Percentiles rank a stretch among this genome's conserved stretches.
phyloP scores from a whole-genome alignment of 2,888 invertebrate species.

The Slavum lentiscoides region DNA sequence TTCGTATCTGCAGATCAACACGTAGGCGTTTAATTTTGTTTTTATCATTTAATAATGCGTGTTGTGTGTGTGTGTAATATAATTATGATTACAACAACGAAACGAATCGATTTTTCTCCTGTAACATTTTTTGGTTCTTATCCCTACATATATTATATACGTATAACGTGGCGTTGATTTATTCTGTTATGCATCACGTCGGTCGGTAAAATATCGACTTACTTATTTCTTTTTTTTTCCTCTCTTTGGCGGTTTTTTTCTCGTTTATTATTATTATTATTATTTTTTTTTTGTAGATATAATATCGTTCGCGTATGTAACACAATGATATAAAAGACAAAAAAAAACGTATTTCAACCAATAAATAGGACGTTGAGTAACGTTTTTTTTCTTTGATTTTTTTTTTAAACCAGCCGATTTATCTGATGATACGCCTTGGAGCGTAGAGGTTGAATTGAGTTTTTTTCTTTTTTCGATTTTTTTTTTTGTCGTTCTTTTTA shows the following conservation, averaged over 20 bases:
- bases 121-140: slow-evolving; percentile 28
- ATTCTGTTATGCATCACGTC: slow-evolving; percentile 45
- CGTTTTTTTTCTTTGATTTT: slow-evolving; percentile 23
- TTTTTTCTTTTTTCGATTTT: slow-evolving; percentile 14
- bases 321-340: slow-evolving; percentile 46
- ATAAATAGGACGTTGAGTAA: slow-evolving; percentile 44
- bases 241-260: slow-evolving; percentile 6
- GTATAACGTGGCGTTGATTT: background rate
- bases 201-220: slow-evolving; percentile 35
- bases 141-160: slow-evolving; percentile 6
- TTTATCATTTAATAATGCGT: slow-evolving; percentile 19
- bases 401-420: slow-evolving; percentile 37
- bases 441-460: slow-evolving; percentile 49
- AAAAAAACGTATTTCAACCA: slow-evolving; percentile 35
- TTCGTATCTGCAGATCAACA: slow-evolving; percentile 24
- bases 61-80: slow-evolving; percentile 34
- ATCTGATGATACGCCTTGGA: slow-evolving; percentile 52
- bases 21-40: slow-evolving; percentile 33
- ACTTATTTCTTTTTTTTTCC: slow-evolving; percentile 24
- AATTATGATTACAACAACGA: slow-evolving; percentile 44
- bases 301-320: slow-evolving; percentile 43
- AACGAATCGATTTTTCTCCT: slow-evolving; percentile 46
- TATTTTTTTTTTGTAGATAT: background rate
- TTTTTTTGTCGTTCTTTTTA: slow-evolving; percentile 37
- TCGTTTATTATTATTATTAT: slow-evolving; percentile 4